Evolutionary conservation across 2,797 vertebrate genomes (phyloP).

Genomic region (Coregonus sp.): DNA sequence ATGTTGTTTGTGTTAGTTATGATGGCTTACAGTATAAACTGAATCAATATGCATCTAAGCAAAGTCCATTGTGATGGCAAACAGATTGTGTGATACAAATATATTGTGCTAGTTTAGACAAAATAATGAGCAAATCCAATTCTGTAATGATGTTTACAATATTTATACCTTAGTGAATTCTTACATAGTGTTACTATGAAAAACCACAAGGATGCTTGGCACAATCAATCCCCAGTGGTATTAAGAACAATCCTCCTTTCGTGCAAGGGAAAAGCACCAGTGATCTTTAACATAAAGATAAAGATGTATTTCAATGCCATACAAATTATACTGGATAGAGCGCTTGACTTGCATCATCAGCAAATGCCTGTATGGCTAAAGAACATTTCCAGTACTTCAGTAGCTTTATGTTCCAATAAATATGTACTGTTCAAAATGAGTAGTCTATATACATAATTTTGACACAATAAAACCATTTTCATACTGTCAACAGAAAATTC

Average conservation of each 20-base stretch:
- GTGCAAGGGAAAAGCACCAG: neutral
- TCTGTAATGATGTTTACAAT: neutral
- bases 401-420: too few relatives aligned
- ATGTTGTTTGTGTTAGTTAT: neutral
- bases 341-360: neutral
- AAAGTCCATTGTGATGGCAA: neutral
- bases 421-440: too few relatives aligned
- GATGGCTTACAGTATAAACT: neutral
- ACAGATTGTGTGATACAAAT: neutral
- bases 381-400: neutral
- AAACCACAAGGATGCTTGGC: neutral
- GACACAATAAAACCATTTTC: neutral
- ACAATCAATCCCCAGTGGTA: neutral
- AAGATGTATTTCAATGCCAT: neutral
- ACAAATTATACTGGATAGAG: neutral
- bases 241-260: neutral
- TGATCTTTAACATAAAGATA: neutral
- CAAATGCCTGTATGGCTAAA: neutral
- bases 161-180: neutral
- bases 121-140: neutral
- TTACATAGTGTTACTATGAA: neutral
- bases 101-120: neutral
- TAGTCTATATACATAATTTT: too few relatives aligned
- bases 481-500: neutral
- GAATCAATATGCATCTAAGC: neutral